Conservation (phyloP, 2,888 invertebrate species). For the Anarsia innoxiella region DNA sequence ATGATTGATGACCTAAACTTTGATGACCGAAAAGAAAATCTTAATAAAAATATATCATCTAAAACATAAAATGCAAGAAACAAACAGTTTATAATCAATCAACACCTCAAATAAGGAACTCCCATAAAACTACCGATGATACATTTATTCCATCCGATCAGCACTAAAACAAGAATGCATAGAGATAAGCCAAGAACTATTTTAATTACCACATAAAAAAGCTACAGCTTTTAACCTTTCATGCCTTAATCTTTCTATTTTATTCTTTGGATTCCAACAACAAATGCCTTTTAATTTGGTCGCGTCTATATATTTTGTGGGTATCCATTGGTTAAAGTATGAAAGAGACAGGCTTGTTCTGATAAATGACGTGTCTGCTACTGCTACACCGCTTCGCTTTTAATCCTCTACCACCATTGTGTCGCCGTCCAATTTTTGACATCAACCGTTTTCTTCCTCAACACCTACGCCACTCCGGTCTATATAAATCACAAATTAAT, state of each 20-base stretch:
- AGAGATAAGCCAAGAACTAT: conserved; percentile 5
- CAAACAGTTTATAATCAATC: too few species aligned
- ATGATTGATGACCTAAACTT: too few species aligned
- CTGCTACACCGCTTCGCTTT: conserved; percentile 71
- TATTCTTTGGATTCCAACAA: conserved; percentile 5
- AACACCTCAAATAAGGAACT: not conserved
- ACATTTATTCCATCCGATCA: conserved; percentile 1
- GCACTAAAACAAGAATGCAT: conserved; percentile 5
- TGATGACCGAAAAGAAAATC: too few species aligned
- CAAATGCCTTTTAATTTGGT: conserved; percentile 10
- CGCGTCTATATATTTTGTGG: conserved; percentile 21
- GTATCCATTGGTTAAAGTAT: conserved; percentile 35
- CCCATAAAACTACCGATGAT: conserved; percentile 3
- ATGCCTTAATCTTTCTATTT: conserved; percentile 6
- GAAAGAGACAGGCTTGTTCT: conserved; percentile 49
- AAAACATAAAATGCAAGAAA: too few species aligned
- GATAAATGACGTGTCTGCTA: conserved; percentile 69
- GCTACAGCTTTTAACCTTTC: conserved; percentile 6
- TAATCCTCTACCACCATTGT: conserved; percentile 67
- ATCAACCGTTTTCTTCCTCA: conserved; percentile 49
- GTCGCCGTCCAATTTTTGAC: conserved; percentile 63
- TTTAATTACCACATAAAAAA: conserved; percentile 10
- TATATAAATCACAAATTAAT: conserved; percentile 61
- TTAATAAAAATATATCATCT: too few species aligned
- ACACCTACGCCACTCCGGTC: conserved; percentile 53